Conservation (phyloP, 1,140 invertebrate species). For the Camponotus floridanus region DNA sequence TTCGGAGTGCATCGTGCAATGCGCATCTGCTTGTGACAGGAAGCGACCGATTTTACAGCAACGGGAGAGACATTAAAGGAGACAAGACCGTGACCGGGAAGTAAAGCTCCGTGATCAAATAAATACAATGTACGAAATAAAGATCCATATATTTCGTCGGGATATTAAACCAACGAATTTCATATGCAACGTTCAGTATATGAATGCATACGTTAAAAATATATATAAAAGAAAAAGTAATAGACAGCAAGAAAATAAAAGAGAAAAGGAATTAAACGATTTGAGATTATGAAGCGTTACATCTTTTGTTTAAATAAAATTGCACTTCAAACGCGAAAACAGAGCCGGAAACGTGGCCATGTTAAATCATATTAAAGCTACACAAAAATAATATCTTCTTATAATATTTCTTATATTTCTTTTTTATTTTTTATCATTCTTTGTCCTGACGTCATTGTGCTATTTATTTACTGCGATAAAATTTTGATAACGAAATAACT, state of each 20-base stretch:
- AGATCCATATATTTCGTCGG: neutral
- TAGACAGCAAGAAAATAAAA: neutral
- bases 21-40: slow-evolving; percentile 42
- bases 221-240: neutral
- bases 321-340: slow-evolving; percentile 58
- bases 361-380: slow-evolving; percentile 6
- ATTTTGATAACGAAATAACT: slow-evolving; percentile 14
- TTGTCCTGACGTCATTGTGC: neutral
- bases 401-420: too few species aligned
- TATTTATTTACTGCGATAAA: slow-evolving; percentile 7
- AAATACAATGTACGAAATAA: slow-evolving; percentile 20
- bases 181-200: neutral
- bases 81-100: slow-evolving; percentile 30
- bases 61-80: neutral
- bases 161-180: neutral
- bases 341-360: slow-evolving; percentile 70
- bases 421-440: neutral
- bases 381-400: too few species aligned
- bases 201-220: neutral
- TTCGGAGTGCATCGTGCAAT: slow-evolving; percentile 10
- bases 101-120: slow-evolving; percentile 33
- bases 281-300: slow-evolving; percentile 65
- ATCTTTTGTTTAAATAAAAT: slow-evolving; percentile 75
- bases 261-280: slow-evolving; percentile 21
- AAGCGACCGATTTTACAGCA: slow-evolving; percentile 11